phyloP scores from a whole-genome alignment of 1,140 invertebrate species.

The Subanguina moxae region DNA sequence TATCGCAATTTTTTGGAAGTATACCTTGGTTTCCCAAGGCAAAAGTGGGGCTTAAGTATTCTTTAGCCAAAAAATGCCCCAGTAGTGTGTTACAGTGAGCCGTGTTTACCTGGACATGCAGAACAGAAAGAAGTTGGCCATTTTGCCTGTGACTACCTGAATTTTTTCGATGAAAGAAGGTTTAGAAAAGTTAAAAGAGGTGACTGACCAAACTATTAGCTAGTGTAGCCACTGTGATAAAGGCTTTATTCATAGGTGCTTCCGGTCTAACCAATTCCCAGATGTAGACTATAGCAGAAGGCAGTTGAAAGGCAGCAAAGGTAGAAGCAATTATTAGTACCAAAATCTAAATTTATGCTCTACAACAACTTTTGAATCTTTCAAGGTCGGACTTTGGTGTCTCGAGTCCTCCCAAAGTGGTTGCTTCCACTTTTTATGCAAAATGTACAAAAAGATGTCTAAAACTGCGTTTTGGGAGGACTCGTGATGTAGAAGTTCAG shows the following conservation, averaged over 20 bases:
- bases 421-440: too few relatives aligned
- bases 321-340: background rate
- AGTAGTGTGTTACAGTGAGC: too few relatives aligned
- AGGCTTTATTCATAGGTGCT: background rate
- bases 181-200: too few relatives aligned
- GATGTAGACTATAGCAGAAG: conserved; percentile 1
- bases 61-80: too few relatives aligned
- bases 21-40: too few relatives aligned
- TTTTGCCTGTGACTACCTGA: background rate
- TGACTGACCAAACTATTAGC: background rate
- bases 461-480: too few relatives aligned
- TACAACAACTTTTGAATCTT: background rate
- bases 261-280: background rate
- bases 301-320: conserved; percentile 1
- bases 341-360: background rate
- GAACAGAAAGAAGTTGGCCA: conserved; percentile 2
- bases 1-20: too few relatives aligned
- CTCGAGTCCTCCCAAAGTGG: too few relatives aligned
- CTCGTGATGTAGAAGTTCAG: too few relatives aligned
- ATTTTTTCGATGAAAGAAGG: too few relatives aligned
- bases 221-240: conserved; percentile 1
- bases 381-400: background rate
- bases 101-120: background rate
- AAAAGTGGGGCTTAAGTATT: too few relatives aligned
- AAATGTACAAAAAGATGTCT: too few relatives aligned